Evolutionary conservation across 2,113 vertebrate species (phyloP).

Genomic region (Phoenicopterus ruber): DNA sequence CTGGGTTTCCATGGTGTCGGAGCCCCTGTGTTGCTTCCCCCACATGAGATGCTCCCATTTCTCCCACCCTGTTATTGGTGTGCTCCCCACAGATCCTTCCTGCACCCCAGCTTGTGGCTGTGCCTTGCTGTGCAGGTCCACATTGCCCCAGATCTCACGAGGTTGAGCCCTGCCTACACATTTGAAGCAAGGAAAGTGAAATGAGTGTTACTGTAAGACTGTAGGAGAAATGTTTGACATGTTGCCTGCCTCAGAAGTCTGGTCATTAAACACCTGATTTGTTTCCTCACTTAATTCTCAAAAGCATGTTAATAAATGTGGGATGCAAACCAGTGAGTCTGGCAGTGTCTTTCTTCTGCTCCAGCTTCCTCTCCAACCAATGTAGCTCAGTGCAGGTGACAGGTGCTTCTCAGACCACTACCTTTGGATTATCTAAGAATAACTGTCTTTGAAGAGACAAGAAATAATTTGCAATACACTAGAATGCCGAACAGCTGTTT

Average conservation of each 20-base stretch:
- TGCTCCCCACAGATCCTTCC: neutral
- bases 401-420: conserved; percentile 1
- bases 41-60: neutral
- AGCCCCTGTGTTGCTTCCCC: neutral
- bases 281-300: neutral
- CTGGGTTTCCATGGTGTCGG: fast-evolving
- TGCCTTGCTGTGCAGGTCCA: neutral
- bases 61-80: neutral
- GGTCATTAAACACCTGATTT: neutral
- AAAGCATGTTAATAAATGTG: neutral
- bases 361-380: conserved; percentile 16
- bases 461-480: conserved; percentile 2
- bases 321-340: neutral
- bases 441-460: conserved; percentile 37
- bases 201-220: neutral
- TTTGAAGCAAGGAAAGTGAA: neutral
- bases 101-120: neutral
- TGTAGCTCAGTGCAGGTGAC: neutral
- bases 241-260: neutral
- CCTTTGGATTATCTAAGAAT: neutral
- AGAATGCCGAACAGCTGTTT: conserved; percentile 45
- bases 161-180: neutral
- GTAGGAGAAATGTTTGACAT: neutral
- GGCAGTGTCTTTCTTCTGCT: neutral
- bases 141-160: fast-evolving